Conservation (phyloP, 2,888 invertebrate species). For the Trachelus stipa region DNA sequence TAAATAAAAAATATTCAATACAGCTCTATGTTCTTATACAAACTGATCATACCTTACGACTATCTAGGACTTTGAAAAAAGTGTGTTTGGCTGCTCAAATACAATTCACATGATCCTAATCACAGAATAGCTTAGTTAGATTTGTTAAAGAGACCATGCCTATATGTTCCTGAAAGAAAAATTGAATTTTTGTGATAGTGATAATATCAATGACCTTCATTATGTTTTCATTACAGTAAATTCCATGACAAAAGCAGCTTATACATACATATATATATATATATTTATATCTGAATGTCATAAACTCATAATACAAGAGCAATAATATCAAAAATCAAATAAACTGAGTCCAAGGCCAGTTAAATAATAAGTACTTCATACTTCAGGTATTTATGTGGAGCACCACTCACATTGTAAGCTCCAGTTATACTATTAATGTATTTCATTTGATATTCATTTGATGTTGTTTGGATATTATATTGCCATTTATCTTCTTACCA, state of each 20-base stretch:
- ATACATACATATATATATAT: not conserved
- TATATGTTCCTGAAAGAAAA: not conserved
- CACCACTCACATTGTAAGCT: not conserved
- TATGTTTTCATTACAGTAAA: not conserved
- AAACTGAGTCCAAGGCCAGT: not conserved
- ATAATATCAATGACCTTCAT: not conserved
- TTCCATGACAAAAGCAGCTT: not conserved
- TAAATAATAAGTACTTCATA: not conserved
- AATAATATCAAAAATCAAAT: not conserved
- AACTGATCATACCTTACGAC: not conserved
- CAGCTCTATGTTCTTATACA: not conserved
- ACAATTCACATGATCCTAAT: not conserved
- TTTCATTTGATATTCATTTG: not conserved
- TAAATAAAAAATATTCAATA: not conserved
- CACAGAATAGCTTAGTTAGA: not conserved
- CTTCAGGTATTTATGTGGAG: not conserved
- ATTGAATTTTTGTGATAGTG: not conserved
- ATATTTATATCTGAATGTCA: not conserved
- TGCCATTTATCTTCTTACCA: not conserved
- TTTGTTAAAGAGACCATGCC: not conserved
- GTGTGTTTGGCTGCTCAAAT: not conserved
- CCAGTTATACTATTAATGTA: not conserved
- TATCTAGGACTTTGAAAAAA: not conserved
- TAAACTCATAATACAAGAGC: not conserved
- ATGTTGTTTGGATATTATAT: not conserved